A percentile compares a stretch with the other conserved stretches of the same genome.
phyloP scores from a whole-genome alignment of 2,888 invertebrate species.

The Dryobotodes eremita region DNA sequence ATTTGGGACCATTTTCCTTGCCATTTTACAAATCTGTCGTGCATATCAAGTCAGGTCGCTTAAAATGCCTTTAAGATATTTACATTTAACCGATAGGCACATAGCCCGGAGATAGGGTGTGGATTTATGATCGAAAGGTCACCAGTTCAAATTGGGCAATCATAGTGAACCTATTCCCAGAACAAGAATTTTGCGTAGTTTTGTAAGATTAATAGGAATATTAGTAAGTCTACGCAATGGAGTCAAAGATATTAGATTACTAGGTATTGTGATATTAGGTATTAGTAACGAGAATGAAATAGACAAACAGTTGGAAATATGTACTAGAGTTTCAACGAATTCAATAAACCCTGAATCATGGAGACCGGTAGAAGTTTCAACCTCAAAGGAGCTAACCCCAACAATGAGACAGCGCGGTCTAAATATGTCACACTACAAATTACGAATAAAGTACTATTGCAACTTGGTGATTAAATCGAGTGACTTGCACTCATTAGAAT shows the following conservation, averaged over 20 bases:
- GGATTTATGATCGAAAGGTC: conserved; percentile 68
- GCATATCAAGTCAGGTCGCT: conserved; percentile 61
- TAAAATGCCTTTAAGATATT: conserved; percentile 65
- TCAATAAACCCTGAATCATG: conserved; percentile 24
- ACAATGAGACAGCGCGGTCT: conserved; percentile 45
- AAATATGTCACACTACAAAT: conserved; percentile 45
- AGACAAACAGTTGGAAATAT: conserved; percentile 27
- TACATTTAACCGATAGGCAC: conserved; percentile 64
- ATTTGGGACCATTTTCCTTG: conserved; percentile 58
- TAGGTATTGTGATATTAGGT: conserved; percentile 43
- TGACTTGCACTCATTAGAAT: conserved; percentile 47
- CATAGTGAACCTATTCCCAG: conserved; percentile 61
- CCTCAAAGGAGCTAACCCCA: conserved; percentile 17
- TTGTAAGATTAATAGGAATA: conserved; percentile 60
- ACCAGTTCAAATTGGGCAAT: conserved; percentile 66
- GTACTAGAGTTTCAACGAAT: conserved; percentile 9
- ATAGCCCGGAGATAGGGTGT: conserved; percentile 63
- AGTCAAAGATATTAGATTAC: conserved; percentile 57
- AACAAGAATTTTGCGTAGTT: conserved; percentile 62
- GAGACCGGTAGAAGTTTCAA: conserved; percentile 12
- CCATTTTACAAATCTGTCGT: conserved; percentile 66
- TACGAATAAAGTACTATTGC: conserved; percentile 19
- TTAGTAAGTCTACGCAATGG: conserved; percentile 56
- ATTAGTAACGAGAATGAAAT: conserved; percentile 38
- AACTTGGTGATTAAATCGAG: conserved; percentile 43